Evolutionary conservation across 2,888 invertebrate genomes (phyloP), one percentile per base, ranked within the genome.

Genomic region (Drosophila quasianomalipes): DNA sequence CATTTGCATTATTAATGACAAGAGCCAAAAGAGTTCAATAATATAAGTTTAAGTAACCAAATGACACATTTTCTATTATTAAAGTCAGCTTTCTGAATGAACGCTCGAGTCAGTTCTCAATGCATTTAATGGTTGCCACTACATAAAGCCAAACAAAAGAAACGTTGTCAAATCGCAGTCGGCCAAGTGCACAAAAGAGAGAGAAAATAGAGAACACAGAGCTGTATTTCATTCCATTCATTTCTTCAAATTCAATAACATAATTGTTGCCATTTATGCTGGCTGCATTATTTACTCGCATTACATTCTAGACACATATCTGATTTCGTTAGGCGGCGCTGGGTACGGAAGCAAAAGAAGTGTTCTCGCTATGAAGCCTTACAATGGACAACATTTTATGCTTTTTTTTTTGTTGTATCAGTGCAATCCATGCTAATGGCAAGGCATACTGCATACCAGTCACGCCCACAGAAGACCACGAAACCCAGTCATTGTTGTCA

Each of bases 351-450:
- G 33, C 31, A 30, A 10, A 26, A 9, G 16, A 19, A 44, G 33
- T 28, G 6, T 51, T 37, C 47, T 41, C 41, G 16, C 28, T 35
- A 28, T 30, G 16, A 2, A 10, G 19, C 33, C 28, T 44, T 75
- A 71, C 78, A 78, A 79, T 72, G 72, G 79, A 75, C 53, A 70
- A 62, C 70, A 72, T 80, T 71, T 75, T 59, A 69, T 63, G 76
- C 57, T 72, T 70, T 62, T 65, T 76, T 72, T 70, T 62, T 65
- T 76, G 58, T 60, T 69, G 58, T 74, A 80, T 75, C 78, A 75
- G 67, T 83, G 85, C 84, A 82, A 82, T 77, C 80, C 63, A 66
- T 81, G 74, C 76, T 87, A 83, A 87, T 87, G 79, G 79, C 72
- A 70, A 62, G 60, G 58, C 64, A 67, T 60, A 61, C 35, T 52